Percentiles rank a stretch among this genome's conserved stretches.
Conservation (phyloP, 1,140 invertebrate species). For the Panagrolaimus sp. region DNA sequence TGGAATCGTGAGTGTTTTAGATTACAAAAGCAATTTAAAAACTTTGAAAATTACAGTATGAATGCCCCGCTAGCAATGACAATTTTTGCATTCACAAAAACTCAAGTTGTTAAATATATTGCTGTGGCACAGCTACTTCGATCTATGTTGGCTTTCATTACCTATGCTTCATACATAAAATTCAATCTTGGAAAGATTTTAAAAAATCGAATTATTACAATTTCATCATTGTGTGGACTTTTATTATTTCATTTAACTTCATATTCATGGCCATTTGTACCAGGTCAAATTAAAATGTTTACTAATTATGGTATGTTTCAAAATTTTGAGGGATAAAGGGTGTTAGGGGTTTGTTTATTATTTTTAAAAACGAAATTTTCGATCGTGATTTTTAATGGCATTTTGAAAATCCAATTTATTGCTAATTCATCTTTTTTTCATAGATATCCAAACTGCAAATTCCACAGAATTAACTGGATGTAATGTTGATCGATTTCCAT, state of each 20-base stretch:
- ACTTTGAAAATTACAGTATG: neutral
- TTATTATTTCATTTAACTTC: conserved; percentile 31
- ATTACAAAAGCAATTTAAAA: neutral
- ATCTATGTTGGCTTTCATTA: conserved; percentile 15
- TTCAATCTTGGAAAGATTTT: conserved; percentile 33
- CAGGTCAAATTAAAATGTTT: conserved; percentile 18
- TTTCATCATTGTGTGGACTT: conserved; percentile 19
- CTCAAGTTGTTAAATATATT: conserved; percentile 20
- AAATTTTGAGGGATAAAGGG: neutral
- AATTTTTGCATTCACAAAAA: conserved; percentile 30
- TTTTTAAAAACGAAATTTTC: too few species aligned
- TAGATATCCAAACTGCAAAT: neutral
- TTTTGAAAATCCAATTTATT: too few species aligned
- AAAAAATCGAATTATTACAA: conserved; percentile 23
- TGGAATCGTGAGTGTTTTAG: conserved; percentile 11
- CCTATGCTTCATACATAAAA: conserved; percentile 29
- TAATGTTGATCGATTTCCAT: conserved; percentile 12
- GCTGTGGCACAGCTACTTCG: neutral
- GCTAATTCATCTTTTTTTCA: neutral
- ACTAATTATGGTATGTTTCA: conserved; percentile 16
- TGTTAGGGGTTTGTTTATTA: too few species aligned
- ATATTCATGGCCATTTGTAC: conserved; percentile 39
- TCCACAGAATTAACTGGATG: conserved; percentile 15
- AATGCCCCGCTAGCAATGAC: conserved; percentile 32
- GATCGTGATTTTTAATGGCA: too few species aligned